Evolutionary conservation across 2,888 invertebrate genomes (phyloP), one percentile per base, ranked within the genome.

Genomic region (Alcis repandata): DNA sequence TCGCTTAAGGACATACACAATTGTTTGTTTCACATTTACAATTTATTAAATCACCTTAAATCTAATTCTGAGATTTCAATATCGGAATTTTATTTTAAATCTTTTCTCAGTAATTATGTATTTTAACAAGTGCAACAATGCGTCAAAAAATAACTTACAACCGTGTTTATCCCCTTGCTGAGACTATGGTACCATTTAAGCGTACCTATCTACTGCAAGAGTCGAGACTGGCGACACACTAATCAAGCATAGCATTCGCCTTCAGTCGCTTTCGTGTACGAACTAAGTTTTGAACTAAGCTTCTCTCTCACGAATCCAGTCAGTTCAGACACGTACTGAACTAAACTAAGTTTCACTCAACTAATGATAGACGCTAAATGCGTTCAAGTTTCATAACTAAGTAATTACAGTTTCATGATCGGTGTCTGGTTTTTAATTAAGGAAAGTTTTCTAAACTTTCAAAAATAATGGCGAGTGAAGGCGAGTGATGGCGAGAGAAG

Each of bases 351-450:
- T 36, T 33, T 46, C 20, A 57, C 46, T 22, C 10, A 22, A 57
- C 38, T 57, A 22, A n/a, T 22, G 38, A 22, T 46, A 45, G 33
- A 43, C 15, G 46, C 36, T 57, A 45, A 36, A 13, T 57, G 46
- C 36, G 57, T 22, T 57, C 10, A 22, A 48, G 46, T 57, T 57
- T 15, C 56, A 15, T 36, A 33, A 51, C 51, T 36, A 48, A 33
- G 46, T 49, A 51, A 51, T 51, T 51, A 36, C 7, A 51, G 19
- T 51, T 36, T 36, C 36, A 51, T 38, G 19, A 51, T 51, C 51
- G 36, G 7, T 36, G 51, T 13, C 15, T 33, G 10, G 36, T 7
- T 38, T 36, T 51, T 13, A 51, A 33, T 33, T 51, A 51, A 19
- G 19, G n/a, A 38, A 36, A 51, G 36, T 36, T 51, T 49, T 13